Percentiles rank a stretch among this genome's conserved stretches.
phyloP scores from a whole-genome alignment of 2,888 invertebrate species.

The Drosophila merina region DNA sequence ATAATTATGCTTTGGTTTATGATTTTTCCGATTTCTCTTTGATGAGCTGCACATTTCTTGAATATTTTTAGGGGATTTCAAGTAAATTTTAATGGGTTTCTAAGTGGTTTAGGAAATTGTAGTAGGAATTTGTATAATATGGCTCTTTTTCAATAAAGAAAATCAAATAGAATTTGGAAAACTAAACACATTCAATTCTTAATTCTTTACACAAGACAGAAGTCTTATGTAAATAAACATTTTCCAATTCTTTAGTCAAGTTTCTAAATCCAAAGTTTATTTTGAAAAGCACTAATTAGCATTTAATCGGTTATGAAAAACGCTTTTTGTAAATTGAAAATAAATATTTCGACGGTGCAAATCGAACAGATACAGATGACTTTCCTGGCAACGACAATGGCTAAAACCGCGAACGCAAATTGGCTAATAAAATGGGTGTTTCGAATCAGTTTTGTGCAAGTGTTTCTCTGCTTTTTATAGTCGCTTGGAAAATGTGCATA shows the following conservation, averaged over 20 bases:
- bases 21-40: slow-evolving; percentile 26
- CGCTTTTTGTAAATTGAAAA: slow-evolving; percentile 6
- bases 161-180: no score
- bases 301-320: slow-evolving; percentile 27
- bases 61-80: neutral
- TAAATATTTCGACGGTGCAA: neutral
- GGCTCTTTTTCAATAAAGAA: no score
- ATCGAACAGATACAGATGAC: slow-evolving; percentile 8
- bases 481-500: slow-evolving; percentile 63
- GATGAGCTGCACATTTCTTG: neutral
- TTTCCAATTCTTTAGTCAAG: neutral
- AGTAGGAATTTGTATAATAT: no score
- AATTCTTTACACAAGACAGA: no score
- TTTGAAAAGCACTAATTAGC: slow-evolving; percentile 27
- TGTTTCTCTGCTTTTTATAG: slow-evolving; percentile 26
- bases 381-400: slow-evolving; percentile 9
- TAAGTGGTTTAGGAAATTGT: neutral
- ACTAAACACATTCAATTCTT: no score
- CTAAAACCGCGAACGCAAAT: slow-evolving; percentile 7
- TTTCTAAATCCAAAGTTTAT: slow-evolving; percentile 13
- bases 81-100: neutral
- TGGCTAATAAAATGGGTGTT: slow-evolving; percentile 30
- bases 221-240: neutral
- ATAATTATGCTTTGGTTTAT: slow-evolving; percentile 50
- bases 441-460: slow-evolving; percentile 8